Percentiles rank a stretch among this genome's conserved stretches.
phyloP scores from a whole-genome alignment of 2,797 vertebrate species.

The Muscicapa comitata region DNA sequence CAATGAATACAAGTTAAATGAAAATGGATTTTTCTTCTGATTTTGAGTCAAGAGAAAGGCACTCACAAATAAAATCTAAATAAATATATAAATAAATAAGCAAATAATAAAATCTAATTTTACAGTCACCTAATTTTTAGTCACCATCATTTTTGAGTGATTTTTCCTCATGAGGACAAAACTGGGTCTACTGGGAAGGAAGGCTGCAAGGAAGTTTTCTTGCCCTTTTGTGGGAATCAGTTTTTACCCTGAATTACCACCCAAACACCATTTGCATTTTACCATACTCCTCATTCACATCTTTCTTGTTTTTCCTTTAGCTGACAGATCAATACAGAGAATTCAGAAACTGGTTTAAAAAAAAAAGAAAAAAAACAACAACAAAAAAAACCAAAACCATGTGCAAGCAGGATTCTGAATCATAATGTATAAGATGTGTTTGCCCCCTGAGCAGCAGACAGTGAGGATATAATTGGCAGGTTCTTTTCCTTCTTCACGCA shows the following conservation, averaged over 20 bases:
- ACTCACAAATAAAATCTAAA: background rate
- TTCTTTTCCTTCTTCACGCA: slow-evolving; percentile 20
- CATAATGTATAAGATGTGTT: background rate
- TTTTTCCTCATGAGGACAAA: background rate
- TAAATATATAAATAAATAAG: background rate
- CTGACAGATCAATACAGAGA: background rate
- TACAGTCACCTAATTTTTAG: background rate
- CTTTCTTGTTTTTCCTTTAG: background rate
- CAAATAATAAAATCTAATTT: background rate
- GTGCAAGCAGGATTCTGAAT: slow-evolving; percentile 6
- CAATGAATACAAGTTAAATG: background rate
- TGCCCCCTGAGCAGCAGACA: slow-evolving; percentile 11
- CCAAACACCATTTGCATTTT: background rate
- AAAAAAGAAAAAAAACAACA: too few species aligned
- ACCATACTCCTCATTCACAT: background rate
- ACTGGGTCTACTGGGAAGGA: background rate
- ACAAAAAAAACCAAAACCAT: background rate
- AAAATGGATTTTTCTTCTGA: background rate
- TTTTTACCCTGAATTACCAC: background rate
- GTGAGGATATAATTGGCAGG: slow-evolving; percentile 6
- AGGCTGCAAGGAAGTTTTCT: background rate
- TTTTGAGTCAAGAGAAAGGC: background rate
- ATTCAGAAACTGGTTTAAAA: background rate
- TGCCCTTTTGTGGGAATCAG: background rate
- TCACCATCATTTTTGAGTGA: background rate